phyloP scores from a whole-genome alignment of 2,888 invertebrate species.

The Scaptomyza flava region DNA sequence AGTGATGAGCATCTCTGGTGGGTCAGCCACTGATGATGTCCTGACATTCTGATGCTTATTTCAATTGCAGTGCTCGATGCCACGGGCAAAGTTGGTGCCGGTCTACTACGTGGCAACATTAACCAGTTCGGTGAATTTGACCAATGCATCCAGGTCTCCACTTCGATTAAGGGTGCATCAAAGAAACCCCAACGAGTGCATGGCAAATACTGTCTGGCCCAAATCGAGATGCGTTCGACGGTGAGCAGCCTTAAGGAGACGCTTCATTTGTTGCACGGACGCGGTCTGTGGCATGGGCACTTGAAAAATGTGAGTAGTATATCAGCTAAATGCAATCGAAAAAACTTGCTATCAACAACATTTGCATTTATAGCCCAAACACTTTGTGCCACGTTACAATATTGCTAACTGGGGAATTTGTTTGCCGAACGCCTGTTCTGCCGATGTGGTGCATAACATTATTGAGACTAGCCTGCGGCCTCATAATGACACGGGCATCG shows the following conservation, averaged over 20 bases:
- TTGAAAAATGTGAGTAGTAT: constrained; percentile 87
- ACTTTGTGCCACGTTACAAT: constrained; percentile 90
- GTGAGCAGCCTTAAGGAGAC: constrained; percentile 87
- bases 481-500: constrained; percentile 87
- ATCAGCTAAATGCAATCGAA: not conserved
- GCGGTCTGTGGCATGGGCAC: constrained; percentile 87
- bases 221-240: constrained; percentile 87
- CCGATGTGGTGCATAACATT: constrained; percentile 85
- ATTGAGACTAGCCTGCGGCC: constrained; percentile 86
- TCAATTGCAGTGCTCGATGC: constrained; percentile 88
- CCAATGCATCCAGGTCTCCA: constrained; percentile 86
- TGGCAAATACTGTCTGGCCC: constrained; percentile 89
- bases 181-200: constrained; percentile 87
- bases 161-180: constrained; percentile 87
- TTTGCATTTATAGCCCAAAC: constrained; percentile 86
- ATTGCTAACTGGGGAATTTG: constrained; percentile 90
- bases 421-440: constrained; percentile 87
- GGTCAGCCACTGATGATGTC: constrained; percentile 1
- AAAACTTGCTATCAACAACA: not conserved
- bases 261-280: constrained; percentile 88
- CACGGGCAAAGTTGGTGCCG: constrained; percentile 89
- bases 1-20: constrained; percentile 11
- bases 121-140: constrained; percentile 90
- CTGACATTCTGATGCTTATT: constrained; percentile 16
- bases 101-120: constrained; percentile 88